Base-by-base conservation (phyloP, 1,140 invertebrate genomes). In the Pteromalus puparum region DNA sequence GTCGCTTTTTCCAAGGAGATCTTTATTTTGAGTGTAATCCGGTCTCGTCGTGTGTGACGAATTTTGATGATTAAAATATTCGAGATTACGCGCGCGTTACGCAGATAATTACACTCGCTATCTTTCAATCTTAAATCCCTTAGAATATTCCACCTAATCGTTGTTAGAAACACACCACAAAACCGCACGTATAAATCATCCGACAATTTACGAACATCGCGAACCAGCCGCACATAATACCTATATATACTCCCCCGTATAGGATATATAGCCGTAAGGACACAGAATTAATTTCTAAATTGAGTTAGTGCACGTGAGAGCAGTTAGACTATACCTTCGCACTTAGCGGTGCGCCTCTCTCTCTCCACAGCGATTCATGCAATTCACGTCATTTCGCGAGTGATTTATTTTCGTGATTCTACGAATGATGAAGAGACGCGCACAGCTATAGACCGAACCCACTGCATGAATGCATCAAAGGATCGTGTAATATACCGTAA, bases 401-500 rank as follows among this genome's bases (percentile, higher is more conserved):
- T 68, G 73, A 82, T 82, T 82, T 82, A 82, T 77, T 7, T n/a
- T 76, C 48, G 30, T 48, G 74, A 68, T 46, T 67, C 18, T 76
- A 18, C 61, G 38, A 82, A 70, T 13, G 28, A 26, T 70, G 24
- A 5, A 12, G 26, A 12, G n/a, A n/a, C n/a, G n/a, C n/a, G n/a
- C n/a, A n/a, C n/a, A n/a, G n/a, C n/a, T n/a, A n/a, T n/a, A n/a
- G n/a, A n/a, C n/a, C n/a, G n/a, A n/a, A n/a, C n/a, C n/a, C n/a
- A n/a, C n/a, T n/a, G n/a, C n/a, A n/a, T n/a, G n/a, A n/a, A n/a
- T n/a, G n/a, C 0, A 21, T 34, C 5, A 53, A 53, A 15, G 13
- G 2, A 21, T 53, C 18, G 53, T 21, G 3, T 21, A 21, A 61
- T 61, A 61, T 61, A 61, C 18, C 53, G 53, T 15, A 48, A n/a